phyloP scores from a whole-genome alignment of 2,113 vertebrate species.

The Apistogramma diplotaenia region DNA sequence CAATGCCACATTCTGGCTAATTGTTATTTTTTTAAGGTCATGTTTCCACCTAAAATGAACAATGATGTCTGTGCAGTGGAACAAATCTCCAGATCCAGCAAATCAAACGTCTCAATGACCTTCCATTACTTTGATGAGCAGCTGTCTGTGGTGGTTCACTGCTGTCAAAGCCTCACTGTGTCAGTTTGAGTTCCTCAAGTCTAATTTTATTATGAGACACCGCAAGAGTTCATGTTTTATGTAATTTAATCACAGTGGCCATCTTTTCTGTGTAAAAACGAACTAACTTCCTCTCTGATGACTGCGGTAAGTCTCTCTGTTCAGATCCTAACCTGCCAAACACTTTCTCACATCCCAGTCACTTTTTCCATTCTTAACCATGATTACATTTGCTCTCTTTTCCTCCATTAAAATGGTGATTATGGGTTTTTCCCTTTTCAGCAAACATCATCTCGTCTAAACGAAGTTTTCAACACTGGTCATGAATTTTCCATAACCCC shows the following conservation, averaged over 20 bases:
- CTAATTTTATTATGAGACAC: neutral
- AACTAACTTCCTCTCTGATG: too few relatives aligned
- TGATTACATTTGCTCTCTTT: neutral
- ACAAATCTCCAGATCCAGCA: neutral
- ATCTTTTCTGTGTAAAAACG: neutral
- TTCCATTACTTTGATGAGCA: accelerated
- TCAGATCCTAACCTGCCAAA: neutral
- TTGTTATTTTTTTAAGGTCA: neutral
- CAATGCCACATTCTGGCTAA: neutral
- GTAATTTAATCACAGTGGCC: neutral
- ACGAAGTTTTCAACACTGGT: neutral
- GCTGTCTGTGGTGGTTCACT: neutral
- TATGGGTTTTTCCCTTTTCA: neutral
- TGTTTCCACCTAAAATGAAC: neutral
- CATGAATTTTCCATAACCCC: accelerated
- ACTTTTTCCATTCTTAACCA: neutral
- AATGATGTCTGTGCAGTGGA: neutral
- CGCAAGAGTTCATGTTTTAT: neutral
- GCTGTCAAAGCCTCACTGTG: neutral
- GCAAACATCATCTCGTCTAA: neutral
- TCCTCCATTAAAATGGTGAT: neutral
- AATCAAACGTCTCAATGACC: neutral
- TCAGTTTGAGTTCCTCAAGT: neutral
- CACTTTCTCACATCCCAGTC: neutral
- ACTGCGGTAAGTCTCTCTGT: neutral